These are phyloP conservation scores for Chamaea fasciata DNA, from an alignment of 2,113 vertebrate species.

Conservation along the genomic window DNA sequence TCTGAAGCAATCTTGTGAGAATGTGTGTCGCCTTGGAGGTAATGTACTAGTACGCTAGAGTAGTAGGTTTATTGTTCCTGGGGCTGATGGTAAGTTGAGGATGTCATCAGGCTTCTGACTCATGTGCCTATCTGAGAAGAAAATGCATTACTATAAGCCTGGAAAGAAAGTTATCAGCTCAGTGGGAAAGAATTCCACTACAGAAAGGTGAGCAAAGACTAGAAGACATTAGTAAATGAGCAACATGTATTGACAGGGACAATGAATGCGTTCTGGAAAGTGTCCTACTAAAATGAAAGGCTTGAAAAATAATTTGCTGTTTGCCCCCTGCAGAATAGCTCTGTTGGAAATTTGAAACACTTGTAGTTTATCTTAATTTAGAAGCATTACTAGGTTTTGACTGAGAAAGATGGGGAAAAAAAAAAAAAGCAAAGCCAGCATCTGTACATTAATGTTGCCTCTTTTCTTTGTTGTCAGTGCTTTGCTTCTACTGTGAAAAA, in stretches of 20 bases:
- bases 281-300: conserved; percentile 38
- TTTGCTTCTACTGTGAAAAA: not conserved
- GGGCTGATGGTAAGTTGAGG: conserved; percentile 66
- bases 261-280: conserved; percentile 55
- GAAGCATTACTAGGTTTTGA: conserved; percentile 1
- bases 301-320: conserved; percentile 35
- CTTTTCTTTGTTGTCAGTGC: not conserved
- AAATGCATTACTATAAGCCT: conserved; percentile 51
- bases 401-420: not conserved
- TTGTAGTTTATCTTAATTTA: conserved; percentile 40
- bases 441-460: not conserved
- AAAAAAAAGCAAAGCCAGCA: not conserved
- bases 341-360: conserved; percentile 4
- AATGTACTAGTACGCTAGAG: conserved; percentile 54
- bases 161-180: conserved; percentile 74
- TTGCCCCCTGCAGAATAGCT: conserved; percentile 29
- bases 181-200: conserved; percentile 71
- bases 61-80: conserved; percentile 63
- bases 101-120: conserved; percentile 70
- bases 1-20: conserved; percentile 39
- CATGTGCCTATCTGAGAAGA: not conserved
- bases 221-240: conserved; percentile 50
- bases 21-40: conserved; percentile 45
- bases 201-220: conserved; percentile 67
- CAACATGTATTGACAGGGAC: conserved; percentile 43